phyloP scores from a whole-genome alignment of 2,797 vertebrate genomes.

The Synaphobranchus kaupii region DNA sequence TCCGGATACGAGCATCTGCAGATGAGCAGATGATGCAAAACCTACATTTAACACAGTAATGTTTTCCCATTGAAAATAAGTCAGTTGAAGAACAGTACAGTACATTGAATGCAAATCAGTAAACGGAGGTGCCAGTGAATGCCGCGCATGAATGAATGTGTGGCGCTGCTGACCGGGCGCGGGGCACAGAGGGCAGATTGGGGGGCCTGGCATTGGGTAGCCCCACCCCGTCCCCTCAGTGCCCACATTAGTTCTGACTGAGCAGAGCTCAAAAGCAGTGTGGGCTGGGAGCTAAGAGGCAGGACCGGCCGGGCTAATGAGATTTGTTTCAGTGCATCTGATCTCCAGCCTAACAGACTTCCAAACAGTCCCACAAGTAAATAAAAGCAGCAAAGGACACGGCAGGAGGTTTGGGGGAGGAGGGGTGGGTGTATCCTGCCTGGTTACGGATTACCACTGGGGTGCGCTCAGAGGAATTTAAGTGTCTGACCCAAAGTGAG shows the following conservation, averaged over 20 bases:
- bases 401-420: constrained; percentile 46
- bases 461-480: constrained; percentile 74
- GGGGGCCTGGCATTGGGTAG: constrained; percentile 6
- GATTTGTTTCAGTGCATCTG: constrained; percentile 70
- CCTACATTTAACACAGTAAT: background rate
- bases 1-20: background rate
- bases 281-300: constrained; percentile 56
- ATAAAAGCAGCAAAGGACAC: constrained; percentile 58
- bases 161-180: background rate
- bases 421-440: constrained; percentile 13
- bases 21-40: background rate
- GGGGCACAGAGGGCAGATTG: background rate
- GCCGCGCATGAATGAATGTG: no score
- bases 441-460: constrained; percentile 64
- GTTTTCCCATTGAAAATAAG: background rate
- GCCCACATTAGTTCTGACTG: constrained; percentile 63
- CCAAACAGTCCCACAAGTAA: constrained; percentile 67
- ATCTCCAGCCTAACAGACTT: constrained; percentile 69
- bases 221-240: constrained; percentile 58
- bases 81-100: background rate
- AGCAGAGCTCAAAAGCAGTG: constrained; percentile 62
- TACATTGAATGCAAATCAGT: background rate
- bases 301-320: constrained; percentile 64
- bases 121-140: background rate
- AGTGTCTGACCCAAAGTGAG: background rate